Base-by-base conservation (phyloP, 2,113 vertebrate species). In the Picathartes gymnocephalus region DNA sequence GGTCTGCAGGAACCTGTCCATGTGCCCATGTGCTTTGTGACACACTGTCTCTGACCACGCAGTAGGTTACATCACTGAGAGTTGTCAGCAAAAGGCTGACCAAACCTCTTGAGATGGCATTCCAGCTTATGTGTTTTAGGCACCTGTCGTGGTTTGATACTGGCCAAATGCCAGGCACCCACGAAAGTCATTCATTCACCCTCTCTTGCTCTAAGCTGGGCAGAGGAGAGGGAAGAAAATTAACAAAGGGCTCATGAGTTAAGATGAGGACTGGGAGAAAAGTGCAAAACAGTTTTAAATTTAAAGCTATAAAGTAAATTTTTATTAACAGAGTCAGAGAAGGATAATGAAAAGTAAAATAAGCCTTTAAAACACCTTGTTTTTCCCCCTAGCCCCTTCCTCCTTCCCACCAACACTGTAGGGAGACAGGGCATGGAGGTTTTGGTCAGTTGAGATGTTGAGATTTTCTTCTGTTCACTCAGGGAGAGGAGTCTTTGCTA, bases 361-460 rank as follows among this genome's bases (percentile, higher is more conserved):
- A 53, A 79, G 20, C 15, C 39, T 65, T 53, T 79, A 44, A 53
- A 64, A 35, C 25, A 35, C 7, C 47, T 53, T 64, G 15, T 2
- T 53, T 79, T 53, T 53, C 19, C 15, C 39, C 39, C 25, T n/a
- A n/a, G 3, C 15, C 47, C 31, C 19, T 42, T 64, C 47, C 47
- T 42, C 47, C 60, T 53, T 53, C 24, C 31, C 37, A 28, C 9
- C 2, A 0, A 64, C 39, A 64, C 14, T 0, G 0, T 24, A 65
- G 42, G 48, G 39, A 53, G 48, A 61, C 28, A 50, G 57, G 10
- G 5, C 6, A 6, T 50, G 8, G 13, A 14, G 15, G 9, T 35
- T 53, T 79, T 30, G 11, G 48, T 64, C 48, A 51, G 58, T 40
- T n/a, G n/a, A n/a, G n/a, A n/a, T n/a, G n/a, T n/a, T n/a, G n/a